phyloP scores from a whole-genome alignment of 2,797 vertebrate genomes.

The Poeciliopsis gracilis region DNA sequence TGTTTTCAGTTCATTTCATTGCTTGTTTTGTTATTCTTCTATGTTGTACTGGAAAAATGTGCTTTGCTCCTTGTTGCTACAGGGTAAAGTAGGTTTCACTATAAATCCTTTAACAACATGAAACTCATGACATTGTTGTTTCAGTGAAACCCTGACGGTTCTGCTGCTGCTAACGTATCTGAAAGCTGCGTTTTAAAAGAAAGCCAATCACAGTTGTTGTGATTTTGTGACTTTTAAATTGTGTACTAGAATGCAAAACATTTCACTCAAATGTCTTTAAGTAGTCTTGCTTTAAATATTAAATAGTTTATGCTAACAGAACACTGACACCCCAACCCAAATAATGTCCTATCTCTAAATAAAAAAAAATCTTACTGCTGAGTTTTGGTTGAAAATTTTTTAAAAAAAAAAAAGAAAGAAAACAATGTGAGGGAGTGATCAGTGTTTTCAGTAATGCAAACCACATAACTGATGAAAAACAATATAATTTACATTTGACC shows the following conservation, averaged over 20 bases:
- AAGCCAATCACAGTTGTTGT: slow-evolving; percentile 2
- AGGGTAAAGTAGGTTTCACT: background rate
- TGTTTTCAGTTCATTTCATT: background rate
- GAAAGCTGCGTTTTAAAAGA: background rate
- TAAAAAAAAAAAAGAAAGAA: background rate
- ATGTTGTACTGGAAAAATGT: background rate
- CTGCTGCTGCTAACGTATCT: background rate
- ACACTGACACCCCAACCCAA: background rate
- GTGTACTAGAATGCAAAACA: background rate
- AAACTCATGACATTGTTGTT: background rate
- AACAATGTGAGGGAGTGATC: slow-evolving; percentile 47
- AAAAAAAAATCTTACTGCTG: slow-evolving; percentile 11
- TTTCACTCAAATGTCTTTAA: background rate
- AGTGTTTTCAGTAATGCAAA: slow-evolving; percentile 4
- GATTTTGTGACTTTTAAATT: slow-evolving; percentile 21
- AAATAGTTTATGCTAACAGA: background rate
- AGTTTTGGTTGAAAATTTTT: background rate
- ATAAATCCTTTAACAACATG: background rate
- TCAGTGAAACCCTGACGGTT: background rate
- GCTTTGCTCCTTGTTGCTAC: background rate
- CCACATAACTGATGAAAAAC: background rate
- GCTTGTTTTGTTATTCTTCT: background rate
- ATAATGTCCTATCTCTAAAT: slow-evolving; percentile 9
- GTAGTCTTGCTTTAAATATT: background rate
- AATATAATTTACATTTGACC: background rate